Conservation (phyloP, 2,113 vertebrate species). For the Atractosteus spatula region DNA sequence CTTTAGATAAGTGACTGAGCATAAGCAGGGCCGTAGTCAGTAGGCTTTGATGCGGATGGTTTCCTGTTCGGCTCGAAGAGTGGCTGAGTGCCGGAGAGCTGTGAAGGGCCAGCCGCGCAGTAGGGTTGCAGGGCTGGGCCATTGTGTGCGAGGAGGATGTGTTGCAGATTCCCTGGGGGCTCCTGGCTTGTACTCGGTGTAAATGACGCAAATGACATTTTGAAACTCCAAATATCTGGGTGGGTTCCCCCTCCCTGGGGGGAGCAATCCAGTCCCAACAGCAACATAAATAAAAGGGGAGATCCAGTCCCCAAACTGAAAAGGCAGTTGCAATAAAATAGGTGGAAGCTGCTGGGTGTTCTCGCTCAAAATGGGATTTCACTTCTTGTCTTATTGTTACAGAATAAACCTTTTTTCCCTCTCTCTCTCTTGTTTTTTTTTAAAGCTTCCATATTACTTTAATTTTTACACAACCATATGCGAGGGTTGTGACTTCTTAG, state of each 20-base stretch:
- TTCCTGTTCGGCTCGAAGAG: slow-evolving; percentile 18
- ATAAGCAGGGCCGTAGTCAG: slow-evolving; percentile 51
- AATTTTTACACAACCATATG: slow-evolving; percentile 57
- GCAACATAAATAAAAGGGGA: slow-evolving; percentile 69
- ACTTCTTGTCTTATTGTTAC: slow-evolving; percentile 36
- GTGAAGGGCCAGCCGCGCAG: slow-evolving; percentile 58
- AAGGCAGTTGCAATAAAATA: slow-evolving; percentile 59
- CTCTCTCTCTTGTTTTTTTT: slow-evolving; percentile 14
- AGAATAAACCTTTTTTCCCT: neutral
- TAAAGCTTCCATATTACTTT: neutral
- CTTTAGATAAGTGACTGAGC: no score
- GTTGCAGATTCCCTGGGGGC: slow-evolving; percentile 64
- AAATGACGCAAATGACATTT: slow-evolving; percentile 83
- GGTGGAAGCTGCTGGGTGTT: slow-evolving; percentile 70
- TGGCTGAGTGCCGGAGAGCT: slow-evolving; percentile 43
- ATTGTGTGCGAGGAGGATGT: slow-evolving; percentile 86
- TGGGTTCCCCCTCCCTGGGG: slow-evolving; percentile 66
- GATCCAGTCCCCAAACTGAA: slow-evolving; percentile 61
- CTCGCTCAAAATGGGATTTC: slow-evolving; percentile 53
- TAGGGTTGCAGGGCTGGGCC: slow-evolving; percentile 55
- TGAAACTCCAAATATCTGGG: slow-evolving; percentile 72
- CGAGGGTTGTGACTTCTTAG: slow-evolving; percentile 57
- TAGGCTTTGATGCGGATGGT: slow-evolving; percentile 39
- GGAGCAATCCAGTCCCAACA: slow-evolving; percentile 56
- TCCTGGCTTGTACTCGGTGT: slow-evolving; percentile 66